Conservation (phyloP, 2,888 invertebrate species). For the Cephus runcator region DNA sequence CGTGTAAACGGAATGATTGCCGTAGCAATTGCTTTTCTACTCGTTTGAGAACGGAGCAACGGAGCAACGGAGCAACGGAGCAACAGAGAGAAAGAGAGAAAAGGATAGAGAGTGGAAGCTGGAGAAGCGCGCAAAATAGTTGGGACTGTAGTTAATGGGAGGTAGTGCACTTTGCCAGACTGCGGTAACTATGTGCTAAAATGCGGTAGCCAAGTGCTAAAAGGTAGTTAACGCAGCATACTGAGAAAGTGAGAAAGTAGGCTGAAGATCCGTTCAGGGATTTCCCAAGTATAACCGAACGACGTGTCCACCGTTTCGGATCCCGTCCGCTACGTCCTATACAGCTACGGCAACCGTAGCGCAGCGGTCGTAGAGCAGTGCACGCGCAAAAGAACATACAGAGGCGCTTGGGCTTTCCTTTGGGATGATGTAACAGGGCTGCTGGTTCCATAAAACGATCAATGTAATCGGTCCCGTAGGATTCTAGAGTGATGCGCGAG, state of each 20-base stretch:
- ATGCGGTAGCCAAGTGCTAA: too few relatives aligned
- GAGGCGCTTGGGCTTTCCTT: slow-evolving; percentile 25
- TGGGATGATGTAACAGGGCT: slow-evolving; percentile 44
- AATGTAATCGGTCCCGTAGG: slow-evolving; percentile 46
- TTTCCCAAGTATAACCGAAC: neutral
- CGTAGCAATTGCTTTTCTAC: too few relatives aligned
- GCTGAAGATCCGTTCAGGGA: neutral
- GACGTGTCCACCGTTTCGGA: neutral
- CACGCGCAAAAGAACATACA: slow-evolving; percentile 5
- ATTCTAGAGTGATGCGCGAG: slow-evolving; percentile 11
- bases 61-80: too few relatives aligned
- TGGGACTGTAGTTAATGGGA: neutral
- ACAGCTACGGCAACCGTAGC: slow-evolving; percentile 1
- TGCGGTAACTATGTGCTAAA: too few relatives aligned
- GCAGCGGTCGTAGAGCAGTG: neutral
- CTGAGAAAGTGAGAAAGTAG: neutral
- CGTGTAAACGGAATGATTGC: too few relatives aligned
- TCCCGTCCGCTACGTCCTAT: neutral
- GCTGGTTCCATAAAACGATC: slow-evolving; percentile 48
- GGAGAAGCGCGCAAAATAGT: neutral
- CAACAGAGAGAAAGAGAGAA: too few relatives aligned
- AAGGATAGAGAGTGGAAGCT: too few relatives aligned
- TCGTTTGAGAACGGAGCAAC: too few relatives aligned
- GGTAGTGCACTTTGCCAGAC: too few relatives aligned
- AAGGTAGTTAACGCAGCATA: neutral